Evolutionary conservation across 2,113 vertebrate species (phyloP).

Genomic region (Pangasianodon hypophthalmus): DNA sequence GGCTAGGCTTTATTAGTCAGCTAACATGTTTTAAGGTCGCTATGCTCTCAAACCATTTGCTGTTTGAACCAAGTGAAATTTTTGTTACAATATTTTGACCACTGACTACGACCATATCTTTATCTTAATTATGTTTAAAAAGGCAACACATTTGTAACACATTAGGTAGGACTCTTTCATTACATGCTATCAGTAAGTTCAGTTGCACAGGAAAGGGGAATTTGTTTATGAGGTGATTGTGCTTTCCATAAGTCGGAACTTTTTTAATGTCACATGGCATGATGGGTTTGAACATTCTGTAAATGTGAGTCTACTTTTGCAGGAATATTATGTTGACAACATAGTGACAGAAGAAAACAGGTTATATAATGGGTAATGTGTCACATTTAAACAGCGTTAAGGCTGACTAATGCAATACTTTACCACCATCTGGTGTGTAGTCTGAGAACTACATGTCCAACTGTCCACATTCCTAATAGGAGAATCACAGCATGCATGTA

Average conservation of each 20-base stretch:
- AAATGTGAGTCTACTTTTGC: neutral
- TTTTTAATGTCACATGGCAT: neutral
- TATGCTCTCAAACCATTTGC: neutral
- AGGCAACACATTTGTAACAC: neutral
- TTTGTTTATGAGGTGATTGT: conserved; percentile 5
- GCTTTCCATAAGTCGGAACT: neutral
- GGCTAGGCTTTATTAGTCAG: neutral
- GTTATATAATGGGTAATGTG: neutral
- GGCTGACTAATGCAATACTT: neutral
- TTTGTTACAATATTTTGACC: neutral
- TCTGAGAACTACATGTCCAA: conserved; percentile 1
- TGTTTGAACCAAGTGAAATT: neutral
- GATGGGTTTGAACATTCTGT: neutral
- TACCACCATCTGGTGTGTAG: conserved; percentile 46
- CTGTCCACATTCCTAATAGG: neutral
- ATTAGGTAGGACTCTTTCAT: neutral
- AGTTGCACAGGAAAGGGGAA: neutral
- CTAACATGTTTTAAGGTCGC: neutral
- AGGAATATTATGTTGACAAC: neutral
- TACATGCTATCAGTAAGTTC: neutral
- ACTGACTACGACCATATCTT: neutral
- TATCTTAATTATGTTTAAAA: neutral
- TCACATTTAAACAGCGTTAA: neutral
- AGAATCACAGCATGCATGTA: neutral
- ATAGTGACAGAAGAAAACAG: neutral